phyloP scores from a whole-genome alignment of 2,888 invertebrate genomes.

The Cryptophagus acutangulus region DNA sequence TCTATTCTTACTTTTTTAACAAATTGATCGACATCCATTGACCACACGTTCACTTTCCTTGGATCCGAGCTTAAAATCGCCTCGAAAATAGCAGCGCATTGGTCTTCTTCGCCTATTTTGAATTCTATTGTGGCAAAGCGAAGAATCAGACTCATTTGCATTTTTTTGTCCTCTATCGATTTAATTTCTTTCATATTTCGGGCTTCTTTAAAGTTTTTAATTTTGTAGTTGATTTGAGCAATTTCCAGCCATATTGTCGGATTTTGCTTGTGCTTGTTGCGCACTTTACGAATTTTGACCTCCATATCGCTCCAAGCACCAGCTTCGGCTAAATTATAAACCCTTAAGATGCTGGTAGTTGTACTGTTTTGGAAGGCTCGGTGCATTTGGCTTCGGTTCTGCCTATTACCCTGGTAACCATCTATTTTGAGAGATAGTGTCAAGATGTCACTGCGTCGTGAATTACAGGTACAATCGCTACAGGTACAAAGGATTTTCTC shows the following conservation, averaged over 20 bases:
- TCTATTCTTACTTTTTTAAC: constrained; percentile 65
- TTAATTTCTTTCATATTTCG: constrained; percentile 74
- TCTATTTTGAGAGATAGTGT: no score
- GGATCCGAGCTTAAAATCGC: constrained; percentile 82
- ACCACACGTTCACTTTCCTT: constrained; percentile 83
- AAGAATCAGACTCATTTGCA: constrained; percentile 76
- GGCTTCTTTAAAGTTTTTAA: constrained; percentile 70
- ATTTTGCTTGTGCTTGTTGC: constrained; percentile 69
- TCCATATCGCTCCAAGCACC: constrained; percentile 66
- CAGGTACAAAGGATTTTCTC: no score
- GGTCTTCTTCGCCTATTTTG: constrained; percentile 67
- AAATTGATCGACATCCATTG: constrained; percentile 80
- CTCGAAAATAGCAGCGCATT: constrained; percentile 86
- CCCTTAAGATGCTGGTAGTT: no score
- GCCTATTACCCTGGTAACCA: no score
- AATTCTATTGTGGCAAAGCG: constrained; percentile 88
- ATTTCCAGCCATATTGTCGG: constrained; percentile 67
- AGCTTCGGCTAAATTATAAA: constrained; percentile 60
- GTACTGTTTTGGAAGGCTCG: no score
- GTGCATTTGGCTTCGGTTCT: no score
- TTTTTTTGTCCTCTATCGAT: constrained; percentile 62
- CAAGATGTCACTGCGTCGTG: no score
- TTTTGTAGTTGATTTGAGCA: constrained; percentile 67
- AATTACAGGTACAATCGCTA: no score
- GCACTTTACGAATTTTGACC: constrained; percentile 63